Evolutionary conservation across 1,140 invertebrate genomes (phyloP).

Genomic region (Lanistes nyassanus): DNA sequence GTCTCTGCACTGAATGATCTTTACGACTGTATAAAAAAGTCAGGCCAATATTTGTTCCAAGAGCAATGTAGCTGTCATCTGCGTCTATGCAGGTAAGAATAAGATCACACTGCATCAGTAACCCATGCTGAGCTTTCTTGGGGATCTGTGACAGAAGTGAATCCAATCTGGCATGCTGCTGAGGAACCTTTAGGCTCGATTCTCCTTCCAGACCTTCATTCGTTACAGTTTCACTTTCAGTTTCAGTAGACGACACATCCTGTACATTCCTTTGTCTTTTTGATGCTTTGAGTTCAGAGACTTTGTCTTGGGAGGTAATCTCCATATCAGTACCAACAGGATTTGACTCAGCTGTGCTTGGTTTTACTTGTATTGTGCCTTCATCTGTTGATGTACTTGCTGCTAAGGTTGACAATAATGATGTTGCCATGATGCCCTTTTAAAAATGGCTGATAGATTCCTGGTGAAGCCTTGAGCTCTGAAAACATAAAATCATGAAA

Average conservation of each 20-base stretch:
- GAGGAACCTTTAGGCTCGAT: neutral
- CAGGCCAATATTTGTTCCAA: slow-evolving; percentile 87
- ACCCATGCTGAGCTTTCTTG: slow-evolving; percentile 78
- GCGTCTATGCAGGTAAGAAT: slow-evolving; percentile 87
- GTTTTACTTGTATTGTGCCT: too few relatives aligned
- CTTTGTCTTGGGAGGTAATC: too few relatives aligned
- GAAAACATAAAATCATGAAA: too few relatives aligned
- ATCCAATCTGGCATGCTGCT: slow-evolving; percentile 85
- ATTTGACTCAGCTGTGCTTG: too few relatives aligned
- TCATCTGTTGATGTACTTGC: too few relatives aligned
- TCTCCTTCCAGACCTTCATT: neutral
- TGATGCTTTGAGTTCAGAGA: too few relatives aligned
- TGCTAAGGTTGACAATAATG: too few relatives aligned
- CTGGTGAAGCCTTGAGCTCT: too few relatives aligned
- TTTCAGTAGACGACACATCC: neutral
- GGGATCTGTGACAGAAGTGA: slow-evolving; percentile 83
- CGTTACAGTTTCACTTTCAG: neutral
- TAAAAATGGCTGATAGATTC: too few relatives aligned
- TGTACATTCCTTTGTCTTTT: too few relatives aligned
- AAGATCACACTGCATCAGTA: slow-evolving; percentile 78
- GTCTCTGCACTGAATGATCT: slow-evolving; percentile 78
- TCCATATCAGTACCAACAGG: too few relatives aligned
- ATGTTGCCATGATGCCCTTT: too few relatives aligned
- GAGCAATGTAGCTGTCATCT: slow-evolving; percentile 80
- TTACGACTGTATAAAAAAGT: slow-evolving; percentile 87